Evolutionary conservation across 2,113 vertebrate species (phyloP), one percentile per base, ranked within the genome.

Genomic region (Acrocephalus kingi): DNA sequence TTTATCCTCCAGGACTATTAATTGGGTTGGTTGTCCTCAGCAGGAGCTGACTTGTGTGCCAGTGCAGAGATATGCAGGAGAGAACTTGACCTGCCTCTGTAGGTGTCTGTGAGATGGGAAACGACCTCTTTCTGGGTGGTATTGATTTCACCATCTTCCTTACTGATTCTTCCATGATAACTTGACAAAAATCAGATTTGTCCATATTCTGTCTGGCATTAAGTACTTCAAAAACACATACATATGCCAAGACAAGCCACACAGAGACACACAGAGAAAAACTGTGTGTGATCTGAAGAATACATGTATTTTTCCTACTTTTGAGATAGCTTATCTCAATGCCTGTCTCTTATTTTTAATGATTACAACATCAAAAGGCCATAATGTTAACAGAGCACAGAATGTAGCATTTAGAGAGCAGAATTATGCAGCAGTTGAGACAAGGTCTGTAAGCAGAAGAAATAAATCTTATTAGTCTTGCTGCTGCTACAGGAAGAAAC

Each of bases 51-150:
- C 51, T 66, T 78, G 51, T 39, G 39, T 8, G 2, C 30, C 61
- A 51, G 18, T 16, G 61, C 54, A 71, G 54, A 85, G 31, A 49
- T 18, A 10, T 13, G 22, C 41, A 80, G 54, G 59, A 74, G 49
- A 90, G 41, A 90, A 62, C 20, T 84, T 7, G 4, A 35, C 0
- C 1, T 86, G n/a, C 30, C 43, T 55, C 0, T 0, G 9, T 6
- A 52, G n/a, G 30, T 43, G 20, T 7, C 37, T 77, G 37, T 77
- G 61, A 86, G 51, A 33, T 55, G 20, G 49, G 51, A 89, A 76
- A 76, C 19, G 61, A 17, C 21, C 20, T 80, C 54, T 81, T 87
- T 63, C 68, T 94, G 91, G 56, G 93, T 96, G 91, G 86, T 74
- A 81, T 37, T 72, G 83, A 81, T 87, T 96, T 86, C 73, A 85